phyloP scores from a whole-genome alignment of 2,113 vertebrate genomes.

The Lathamus discolor region DNA sequence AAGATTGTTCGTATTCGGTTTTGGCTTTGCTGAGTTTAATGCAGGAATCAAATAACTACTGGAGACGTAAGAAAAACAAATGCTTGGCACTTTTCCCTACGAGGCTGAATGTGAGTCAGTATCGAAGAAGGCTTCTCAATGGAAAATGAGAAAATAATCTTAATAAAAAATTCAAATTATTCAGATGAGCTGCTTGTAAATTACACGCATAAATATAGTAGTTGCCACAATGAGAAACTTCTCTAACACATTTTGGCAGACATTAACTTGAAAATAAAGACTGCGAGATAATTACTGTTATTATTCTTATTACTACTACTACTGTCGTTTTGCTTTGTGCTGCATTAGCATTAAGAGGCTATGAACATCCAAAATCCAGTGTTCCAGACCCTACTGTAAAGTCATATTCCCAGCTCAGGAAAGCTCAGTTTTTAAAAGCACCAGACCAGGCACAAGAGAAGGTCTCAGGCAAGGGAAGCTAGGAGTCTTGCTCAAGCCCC shows the following conservation, averaged over 20 bases:
- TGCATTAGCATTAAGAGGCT: constrained; percentile 15
- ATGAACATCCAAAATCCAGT: neutral
- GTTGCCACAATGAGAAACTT: constrained; percentile 59
- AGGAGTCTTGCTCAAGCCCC: neutral
- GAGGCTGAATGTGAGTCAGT: constrained; percentile 45
- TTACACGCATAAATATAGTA: constrained; percentile 32
- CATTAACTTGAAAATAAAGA: constrained; percentile 52
- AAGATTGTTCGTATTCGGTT: constrained; percentile 29
- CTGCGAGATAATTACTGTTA: constrained; percentile 29
- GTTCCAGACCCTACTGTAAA: neutral
- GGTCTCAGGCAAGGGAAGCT: neutral
- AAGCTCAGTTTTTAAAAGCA: neutral
- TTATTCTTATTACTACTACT: constrained; percentile 23
- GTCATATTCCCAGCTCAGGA: neutral
- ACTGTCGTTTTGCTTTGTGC: constrained; percentile 9
- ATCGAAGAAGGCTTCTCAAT: constrained; percentile 43
- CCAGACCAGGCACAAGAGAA: neutral
- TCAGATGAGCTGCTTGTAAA: constrained; percentile 52
- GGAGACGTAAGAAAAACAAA: constrained; percentile 58
- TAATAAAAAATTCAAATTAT: constrained; percentile 66
- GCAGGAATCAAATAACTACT: constrained; percentile 55
- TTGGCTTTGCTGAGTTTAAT: constrained; percentile 44
- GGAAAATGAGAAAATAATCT: constrained; percentile 60
- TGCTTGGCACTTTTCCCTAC: constrained; percentile 31
- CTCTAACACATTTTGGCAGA: constrained; percentile 57